phyloP scores from a whole-genome alignment of 2,797 vertebrate species.

The Acrocephalus scirpaceus region DNA sequence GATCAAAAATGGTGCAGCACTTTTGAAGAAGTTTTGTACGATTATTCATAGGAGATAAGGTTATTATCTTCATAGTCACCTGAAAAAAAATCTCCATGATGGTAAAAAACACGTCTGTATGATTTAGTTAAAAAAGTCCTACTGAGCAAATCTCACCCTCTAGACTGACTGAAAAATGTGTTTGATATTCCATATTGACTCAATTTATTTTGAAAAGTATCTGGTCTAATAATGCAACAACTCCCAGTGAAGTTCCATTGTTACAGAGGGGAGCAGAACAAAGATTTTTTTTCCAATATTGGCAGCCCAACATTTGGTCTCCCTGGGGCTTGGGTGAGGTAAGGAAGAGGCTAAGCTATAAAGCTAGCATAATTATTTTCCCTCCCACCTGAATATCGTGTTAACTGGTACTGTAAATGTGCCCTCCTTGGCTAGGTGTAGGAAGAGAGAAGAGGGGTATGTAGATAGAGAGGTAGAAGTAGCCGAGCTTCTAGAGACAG shows the following conservation, averaged over 20 bases:
- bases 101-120: background rate
- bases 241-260: background rate
- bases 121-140: background rate
- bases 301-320: background rate
- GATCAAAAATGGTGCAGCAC: background rate
- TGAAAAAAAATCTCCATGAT: background rate
- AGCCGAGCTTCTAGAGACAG: background rate
- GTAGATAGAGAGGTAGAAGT: background rate
- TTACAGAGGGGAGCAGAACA: background rate
- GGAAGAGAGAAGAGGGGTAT: background rate
- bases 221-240: background rate
- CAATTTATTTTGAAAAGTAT: background rate
- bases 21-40: background rate
- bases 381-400: background rate
- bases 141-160: background rate
- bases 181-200: background rate
- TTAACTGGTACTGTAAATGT: background rate
- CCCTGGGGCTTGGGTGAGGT: background rate
- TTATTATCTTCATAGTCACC: background rate
- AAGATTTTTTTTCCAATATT: background rate
- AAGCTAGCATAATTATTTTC: background rate
- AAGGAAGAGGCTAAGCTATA: background rate
- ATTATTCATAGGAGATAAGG: background rate
- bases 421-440: background rate
- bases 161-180: background rate